Conservation (phyloP, 1,140 invertebrate genomes). For the Sycophaga agraensis region DNA sequence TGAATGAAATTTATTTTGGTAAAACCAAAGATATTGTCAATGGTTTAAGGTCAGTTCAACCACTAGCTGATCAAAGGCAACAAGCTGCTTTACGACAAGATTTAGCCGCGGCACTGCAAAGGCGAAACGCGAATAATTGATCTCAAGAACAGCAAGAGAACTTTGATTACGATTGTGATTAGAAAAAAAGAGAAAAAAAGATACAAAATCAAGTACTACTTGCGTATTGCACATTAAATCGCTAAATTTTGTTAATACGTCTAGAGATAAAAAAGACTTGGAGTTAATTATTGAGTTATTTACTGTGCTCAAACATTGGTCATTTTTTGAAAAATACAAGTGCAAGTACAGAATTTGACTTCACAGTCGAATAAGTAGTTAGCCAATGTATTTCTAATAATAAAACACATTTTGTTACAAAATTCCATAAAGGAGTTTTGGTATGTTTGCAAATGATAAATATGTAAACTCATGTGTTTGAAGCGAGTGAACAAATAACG, state of each 20-base stretch:
- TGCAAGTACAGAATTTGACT: constrained; percentile 35
- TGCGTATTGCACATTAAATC: constrained; percentile 38
- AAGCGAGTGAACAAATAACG: constrained; percentile 19
- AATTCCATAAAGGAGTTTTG: constrained; percentile 36
- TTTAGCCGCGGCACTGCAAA: constrained; percentile 78
- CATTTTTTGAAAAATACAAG: constrained; percentile 31
- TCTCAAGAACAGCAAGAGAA: constrained; percentile 44
- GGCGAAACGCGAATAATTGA: constrained; percentile 68
- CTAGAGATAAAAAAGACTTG: constrained; percentile 41
- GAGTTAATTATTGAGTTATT: constrained; percentile 46
- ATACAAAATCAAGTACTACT: constrained; percentile 32
- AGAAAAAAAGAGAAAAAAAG: constrained; percentile 39
- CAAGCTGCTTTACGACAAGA: constrained; percentile 85
- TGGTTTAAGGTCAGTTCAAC: constrained; percentile 87
- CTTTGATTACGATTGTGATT: constrained; percentile 55
- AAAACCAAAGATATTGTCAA: constrained; percentile 99
- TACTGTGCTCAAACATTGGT: constrained; percentile 36
- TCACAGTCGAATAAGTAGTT: constrained; percentile 41
- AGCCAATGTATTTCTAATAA: constrained; percentile 50
- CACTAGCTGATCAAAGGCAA: constrained; percentile 79
- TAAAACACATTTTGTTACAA: constrained; percentile 51
- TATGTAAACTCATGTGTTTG: constrained; percentile 26
- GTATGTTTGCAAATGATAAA: constrained; percentile 28
- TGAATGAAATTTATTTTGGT: constrained; percentile 99
- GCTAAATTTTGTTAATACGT: constrained; percentile 37